Conservation (phyloP, 2,797 vertebrate genomes). For the Pseudomugil tenellus region DNA sequence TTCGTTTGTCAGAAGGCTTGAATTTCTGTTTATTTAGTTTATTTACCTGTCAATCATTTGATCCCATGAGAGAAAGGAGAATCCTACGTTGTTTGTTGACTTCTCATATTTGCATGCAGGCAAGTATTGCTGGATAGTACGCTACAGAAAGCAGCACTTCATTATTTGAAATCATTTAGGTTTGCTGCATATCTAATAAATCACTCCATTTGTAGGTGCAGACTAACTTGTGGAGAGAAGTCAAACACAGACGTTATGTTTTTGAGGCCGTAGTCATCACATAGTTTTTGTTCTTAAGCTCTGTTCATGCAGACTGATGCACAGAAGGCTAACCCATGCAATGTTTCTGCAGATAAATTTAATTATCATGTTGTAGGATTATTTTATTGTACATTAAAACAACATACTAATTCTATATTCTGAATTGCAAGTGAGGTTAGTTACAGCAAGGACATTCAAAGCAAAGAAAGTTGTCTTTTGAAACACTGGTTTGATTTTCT, state of each 20-base stretch:
- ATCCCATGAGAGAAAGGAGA: not conserved
- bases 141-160: not conserved
- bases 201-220: not conserved
- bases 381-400: not conserved
- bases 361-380: not conserved
- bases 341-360: not conserved
- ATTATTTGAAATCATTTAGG: not conserved
- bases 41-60: slow-evolving; percentile 8
- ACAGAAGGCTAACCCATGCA: not conserved
- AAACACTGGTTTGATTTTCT: not conserved
- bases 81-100: not conserved
- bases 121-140: not conserved
- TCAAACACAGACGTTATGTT: not conserved
- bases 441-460: not conserved
- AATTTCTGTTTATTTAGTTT: not conserved
- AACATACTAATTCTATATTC: not conserved
- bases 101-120: not conserved
- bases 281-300: not conserved
- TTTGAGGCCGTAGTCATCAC: not conserved
- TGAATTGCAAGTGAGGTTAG: not conserved
- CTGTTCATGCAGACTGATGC: not conserved
- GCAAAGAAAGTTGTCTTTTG: slow-evolving; percentile 10
- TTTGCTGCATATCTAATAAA: not conserved
- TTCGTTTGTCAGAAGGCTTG: slow-evolving; percentile 1
- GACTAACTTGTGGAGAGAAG: not conserved